These are phyloP conservation scores for Eilema caniola DNA, from an alignment of 2,888 invertebrate genomes.

Conservation along the genomic window DNA sequence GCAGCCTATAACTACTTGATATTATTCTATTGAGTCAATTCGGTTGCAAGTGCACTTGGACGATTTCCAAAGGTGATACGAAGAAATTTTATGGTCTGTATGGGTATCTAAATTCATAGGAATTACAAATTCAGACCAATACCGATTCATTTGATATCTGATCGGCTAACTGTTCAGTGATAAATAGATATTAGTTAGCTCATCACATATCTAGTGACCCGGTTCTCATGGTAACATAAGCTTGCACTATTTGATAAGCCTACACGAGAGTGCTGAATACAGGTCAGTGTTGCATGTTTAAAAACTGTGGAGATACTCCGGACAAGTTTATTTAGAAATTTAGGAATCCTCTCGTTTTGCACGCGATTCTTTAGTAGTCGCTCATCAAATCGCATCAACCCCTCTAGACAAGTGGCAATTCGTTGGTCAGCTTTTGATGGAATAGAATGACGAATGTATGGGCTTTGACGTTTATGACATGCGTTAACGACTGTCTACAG, in stretches of 20 bases:
- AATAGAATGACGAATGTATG: too few species aligned
- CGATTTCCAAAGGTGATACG: background rate
- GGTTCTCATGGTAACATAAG: constrained; percentile 19
- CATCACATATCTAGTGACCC: constrained; percentile 16
- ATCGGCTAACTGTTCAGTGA: background rate
- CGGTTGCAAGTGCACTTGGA: constrained; percentile 3
- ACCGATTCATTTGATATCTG: background rate
- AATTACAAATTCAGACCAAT: constrained; percentile 4
- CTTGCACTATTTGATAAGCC: constrained; percentile 25
- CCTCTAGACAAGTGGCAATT: too few species aligned
- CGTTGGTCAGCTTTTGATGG: too few species aligned
- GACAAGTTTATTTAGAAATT: background rate
- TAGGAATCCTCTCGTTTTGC: too few species aligned
- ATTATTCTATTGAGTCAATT: background rate
- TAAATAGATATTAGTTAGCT: constrained; percentile 10
- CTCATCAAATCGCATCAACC: too few species aligned
- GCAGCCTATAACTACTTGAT: background rate
- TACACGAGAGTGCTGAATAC: constrained; percentile 13
- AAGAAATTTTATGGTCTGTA: background rate
- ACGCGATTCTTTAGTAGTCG: too few species aligned
- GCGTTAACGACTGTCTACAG: too few species aligned
- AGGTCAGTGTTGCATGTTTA: constrained; percentile 11
- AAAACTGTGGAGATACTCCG: background rate
- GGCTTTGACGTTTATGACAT: too few species aligned
- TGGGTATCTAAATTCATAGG: background rate